Percentiles rank a stretch among this genome's conserved stretches.
phyloP scores from a whole-genome alignment of 1,140 invertebrate species.

The Conus ventricosus region DNA sequence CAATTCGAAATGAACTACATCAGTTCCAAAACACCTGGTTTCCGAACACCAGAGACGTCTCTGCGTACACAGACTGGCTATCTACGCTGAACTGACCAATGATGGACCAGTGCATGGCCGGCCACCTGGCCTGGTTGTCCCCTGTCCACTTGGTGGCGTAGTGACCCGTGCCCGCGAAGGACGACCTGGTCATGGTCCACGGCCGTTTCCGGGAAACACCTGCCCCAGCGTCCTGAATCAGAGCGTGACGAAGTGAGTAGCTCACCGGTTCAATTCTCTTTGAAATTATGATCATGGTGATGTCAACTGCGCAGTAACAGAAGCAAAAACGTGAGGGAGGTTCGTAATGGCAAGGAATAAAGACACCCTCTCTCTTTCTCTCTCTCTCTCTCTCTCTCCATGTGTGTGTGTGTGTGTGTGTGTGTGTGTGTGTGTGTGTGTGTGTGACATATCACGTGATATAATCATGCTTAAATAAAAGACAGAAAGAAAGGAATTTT shows the following conservation, averaged over 20 bases:
- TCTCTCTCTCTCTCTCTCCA: too few relatives aligned
- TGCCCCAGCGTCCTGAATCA: slow-evolving; percentile 48
- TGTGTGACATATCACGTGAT: too few relatives aligned
- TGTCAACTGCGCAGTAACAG: not conserved
- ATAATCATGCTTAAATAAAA: too few relatives aligned
- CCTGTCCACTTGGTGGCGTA: slow-evolving; percentile 93
- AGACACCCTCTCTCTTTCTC: too few relatives aligned
- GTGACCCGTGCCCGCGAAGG: slow-evolving; percentile 86
- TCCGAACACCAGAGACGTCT: too few relatives aligned
- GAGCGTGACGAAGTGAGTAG: not conserved
- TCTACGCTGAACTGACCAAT: slow-evolving; percentile 76
- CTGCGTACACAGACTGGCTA: slow-evolving; percentile 43
- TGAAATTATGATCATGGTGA: not conserved
- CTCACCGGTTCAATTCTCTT: too few relatives aligned
- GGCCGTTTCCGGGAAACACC: slow-evolving; percentile 77
- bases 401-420: too few relatives aligned
- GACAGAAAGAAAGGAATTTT: too few relatives aligned
- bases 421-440: too few relatives aligned
- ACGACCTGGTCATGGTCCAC: slow-evolving; percentile 88
- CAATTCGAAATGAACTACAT: too few relatives aligned
- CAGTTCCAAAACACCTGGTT: too few relatives aligned
- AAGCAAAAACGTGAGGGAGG: not conserved
- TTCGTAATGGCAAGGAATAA: too few relatives aligned
- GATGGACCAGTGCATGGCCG: slow-evolving; percentile 58
- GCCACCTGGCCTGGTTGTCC: slow-evolving; percentile 61